Conservation (phyloP, 1,140 invertebrate species). For the Euura lappo region DNA sequence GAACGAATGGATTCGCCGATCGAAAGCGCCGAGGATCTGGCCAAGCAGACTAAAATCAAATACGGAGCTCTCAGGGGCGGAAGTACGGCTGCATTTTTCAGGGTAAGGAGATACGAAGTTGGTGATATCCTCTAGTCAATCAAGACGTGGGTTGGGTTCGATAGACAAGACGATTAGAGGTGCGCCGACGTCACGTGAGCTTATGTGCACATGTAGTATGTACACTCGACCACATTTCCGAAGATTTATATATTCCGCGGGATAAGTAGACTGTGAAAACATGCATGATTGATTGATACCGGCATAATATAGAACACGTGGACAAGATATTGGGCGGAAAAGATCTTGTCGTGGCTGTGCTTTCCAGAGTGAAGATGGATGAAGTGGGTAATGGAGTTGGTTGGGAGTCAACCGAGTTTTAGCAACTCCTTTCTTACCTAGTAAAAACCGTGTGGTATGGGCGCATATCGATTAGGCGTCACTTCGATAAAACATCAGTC, state of each 20-base stretch:
- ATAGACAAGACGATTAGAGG: too few relatives aligned
- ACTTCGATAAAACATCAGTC: too few relatives aligned
- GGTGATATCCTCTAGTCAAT: too few relatives aligned
- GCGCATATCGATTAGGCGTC: too few relatives aligned
- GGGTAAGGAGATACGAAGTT: constrained; percentile 65
- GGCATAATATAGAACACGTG: not conserved
- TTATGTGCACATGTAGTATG: too few relatives aligned
- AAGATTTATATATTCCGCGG: not conserved
- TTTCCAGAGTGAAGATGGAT: not conserved
- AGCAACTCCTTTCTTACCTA: not conserved
- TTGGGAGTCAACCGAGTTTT: not conserved
- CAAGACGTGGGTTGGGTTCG: too few relatives aligned
- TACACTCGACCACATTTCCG: too few relatives aligned
- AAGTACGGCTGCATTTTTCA: constrained; percentile 90
- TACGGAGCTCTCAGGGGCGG: constrained; percentile 94
- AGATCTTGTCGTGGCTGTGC: not conserved
- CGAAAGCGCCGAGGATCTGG: constrained; percentile 93
- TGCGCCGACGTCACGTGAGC: too few relatives aligned
- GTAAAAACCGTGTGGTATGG: too few relatives aligned
- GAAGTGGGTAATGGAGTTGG: constrained; percentile 1
- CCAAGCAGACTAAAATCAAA: constrained; percentile 95
- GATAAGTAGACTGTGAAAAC: not conserved
- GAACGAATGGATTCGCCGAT: constrained; percentile 97
- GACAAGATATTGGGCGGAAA: not conserved
- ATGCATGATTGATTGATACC: constrained; percentile 2